phyloP scores from a whole-genome alignment of 2,113 vertebrate genomes.

The Promerops cafer region DNA sequence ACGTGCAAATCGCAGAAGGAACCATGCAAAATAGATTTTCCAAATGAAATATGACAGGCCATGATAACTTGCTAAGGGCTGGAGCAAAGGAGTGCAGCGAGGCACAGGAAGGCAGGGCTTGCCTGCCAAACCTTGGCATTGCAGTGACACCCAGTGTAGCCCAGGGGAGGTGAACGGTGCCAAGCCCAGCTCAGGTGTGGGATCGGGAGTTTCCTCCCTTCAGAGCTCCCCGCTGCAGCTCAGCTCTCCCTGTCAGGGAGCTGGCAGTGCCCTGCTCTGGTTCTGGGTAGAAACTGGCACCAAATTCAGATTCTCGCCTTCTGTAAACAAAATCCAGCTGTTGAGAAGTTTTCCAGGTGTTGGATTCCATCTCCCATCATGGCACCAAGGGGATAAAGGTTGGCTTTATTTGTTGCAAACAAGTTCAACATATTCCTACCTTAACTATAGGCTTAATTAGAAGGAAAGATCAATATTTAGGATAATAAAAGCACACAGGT shows the following conservation, averaged over 20 bases:
- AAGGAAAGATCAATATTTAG: conserved; percentile 22
- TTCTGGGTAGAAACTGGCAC: neutral
- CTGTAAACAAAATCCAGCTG: neutral
- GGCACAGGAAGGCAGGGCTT: neutral
- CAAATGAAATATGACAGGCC: neutral
- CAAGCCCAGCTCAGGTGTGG: neutral
- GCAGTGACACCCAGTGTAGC: neutral
- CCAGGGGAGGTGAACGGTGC: neutral
- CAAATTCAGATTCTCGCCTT: neutral
- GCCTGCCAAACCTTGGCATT: neutral
- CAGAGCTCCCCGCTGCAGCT: neutral
- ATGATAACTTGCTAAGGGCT: neutral
- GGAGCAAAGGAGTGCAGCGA: neutral
- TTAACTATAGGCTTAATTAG: conserved; percentile 39
- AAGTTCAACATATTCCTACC: neutral
- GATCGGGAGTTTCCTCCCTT: no score
- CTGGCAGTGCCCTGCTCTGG: neutral
- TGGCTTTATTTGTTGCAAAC: neutral
- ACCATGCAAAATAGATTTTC: neutral
- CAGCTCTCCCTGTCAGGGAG: neutral
- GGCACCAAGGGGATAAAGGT: neutral
- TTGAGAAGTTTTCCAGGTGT: neutral
- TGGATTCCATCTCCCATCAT: neutral
- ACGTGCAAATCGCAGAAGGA: neutral
- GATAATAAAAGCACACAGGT: neutral